Base-by-base conservation (phyloP, 1,140 invertebrate genomes). In the Macrotrachela quadricornifera region DNA sequence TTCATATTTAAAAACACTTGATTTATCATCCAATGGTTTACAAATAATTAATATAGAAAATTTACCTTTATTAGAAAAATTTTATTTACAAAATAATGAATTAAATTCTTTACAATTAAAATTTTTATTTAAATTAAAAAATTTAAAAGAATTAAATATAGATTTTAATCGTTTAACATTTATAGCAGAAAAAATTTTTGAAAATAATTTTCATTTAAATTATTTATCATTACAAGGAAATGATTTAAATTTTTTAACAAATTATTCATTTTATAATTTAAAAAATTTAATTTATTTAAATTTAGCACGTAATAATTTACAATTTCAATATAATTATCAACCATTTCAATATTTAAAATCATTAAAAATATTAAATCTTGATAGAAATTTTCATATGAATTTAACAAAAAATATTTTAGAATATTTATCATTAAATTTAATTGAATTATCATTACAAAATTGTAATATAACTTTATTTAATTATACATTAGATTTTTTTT, bases 31-130 rank as follows among this genome's bases (percentile, higher is more conserved):
- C 13, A 53, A 53, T 13, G 51, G 51, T 39, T 38, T 53, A 10
- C 14, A 39, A 17, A 15, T 30, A 40, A 47, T 53, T 30, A 8
- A 30, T 30, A 4, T 8, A 30, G 8, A 30, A 4, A 30, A 4
- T 4, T 30, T 30, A 4, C 21, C 2, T 30, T 30, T 8, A 30
- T 37, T 53, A 14, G 46, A 53, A 37, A n/a, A 17, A 16, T 36
- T 53, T 39, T 21, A 43, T 15, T 14, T 53, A 47, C 51, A 53
- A 53, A 53, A 53, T 37, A 53, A 53, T 30, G 51, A 53, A 37
- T n/a, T 53, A 15, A 48, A 53, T 53, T 47, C 45, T 11, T 47
- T 38, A 14, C 41, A 48, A 43, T 37, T 53, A 30, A 48, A 42
- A 46, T 53, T 53, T 47, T 36, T 53, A 14, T 38, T 39, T 18